Percentiles rank a stretch among this genome's conserved stretches.
Evolutionary conservation across 2,888 invertebrate species (phyloP).

Genomic region (Lasioglossum figueresi): DNA sequence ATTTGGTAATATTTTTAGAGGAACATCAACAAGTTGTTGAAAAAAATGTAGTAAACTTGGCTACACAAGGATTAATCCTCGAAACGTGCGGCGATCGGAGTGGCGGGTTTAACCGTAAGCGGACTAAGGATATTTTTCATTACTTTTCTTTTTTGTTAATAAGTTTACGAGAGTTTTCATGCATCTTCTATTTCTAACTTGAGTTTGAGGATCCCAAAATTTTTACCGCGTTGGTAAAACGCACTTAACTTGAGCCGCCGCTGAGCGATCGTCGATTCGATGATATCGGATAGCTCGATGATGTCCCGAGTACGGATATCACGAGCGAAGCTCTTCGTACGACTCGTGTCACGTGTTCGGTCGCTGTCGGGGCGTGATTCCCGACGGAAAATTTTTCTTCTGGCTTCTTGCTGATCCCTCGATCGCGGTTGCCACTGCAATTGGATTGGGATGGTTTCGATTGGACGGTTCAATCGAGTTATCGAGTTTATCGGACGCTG

Average conservation of each 20-base stretch:
- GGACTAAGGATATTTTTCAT: too few species aligned
- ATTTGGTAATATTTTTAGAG: too few species aligned
- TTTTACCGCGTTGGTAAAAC: too few species aligned
- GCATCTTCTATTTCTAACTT: too few species aligned
- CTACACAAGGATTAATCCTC: background rate
- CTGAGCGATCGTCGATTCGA: background rate
- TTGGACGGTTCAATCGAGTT: slow-evolving; percentile 16
- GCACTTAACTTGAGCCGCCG: too few species aligned
- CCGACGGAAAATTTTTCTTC: slow-evolving; percentile 8
- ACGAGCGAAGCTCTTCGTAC: slow-evolving; percentile 21
- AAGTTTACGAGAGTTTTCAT: too few species aligned
- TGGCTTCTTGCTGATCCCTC: background rate
- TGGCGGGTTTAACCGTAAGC: too few species aligned
- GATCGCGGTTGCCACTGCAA: slow-evolving; percentile 4
- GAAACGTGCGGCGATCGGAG: background rate
- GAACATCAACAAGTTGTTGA: too few species aligned
- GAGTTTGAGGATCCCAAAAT: too few species aligned
- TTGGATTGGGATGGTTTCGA: background rate
- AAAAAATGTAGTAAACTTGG: too few species aligned
- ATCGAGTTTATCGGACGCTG: background rate
- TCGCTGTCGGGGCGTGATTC: background rate
- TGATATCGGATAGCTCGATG: background rate
- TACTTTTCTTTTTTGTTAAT: too few species aligned
- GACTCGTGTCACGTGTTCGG: background rate
- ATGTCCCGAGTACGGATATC: background rate